Conservation (phyloP, 2,888 invertebrate genomes). For the Pseudeuparius sepicola region DNA sequence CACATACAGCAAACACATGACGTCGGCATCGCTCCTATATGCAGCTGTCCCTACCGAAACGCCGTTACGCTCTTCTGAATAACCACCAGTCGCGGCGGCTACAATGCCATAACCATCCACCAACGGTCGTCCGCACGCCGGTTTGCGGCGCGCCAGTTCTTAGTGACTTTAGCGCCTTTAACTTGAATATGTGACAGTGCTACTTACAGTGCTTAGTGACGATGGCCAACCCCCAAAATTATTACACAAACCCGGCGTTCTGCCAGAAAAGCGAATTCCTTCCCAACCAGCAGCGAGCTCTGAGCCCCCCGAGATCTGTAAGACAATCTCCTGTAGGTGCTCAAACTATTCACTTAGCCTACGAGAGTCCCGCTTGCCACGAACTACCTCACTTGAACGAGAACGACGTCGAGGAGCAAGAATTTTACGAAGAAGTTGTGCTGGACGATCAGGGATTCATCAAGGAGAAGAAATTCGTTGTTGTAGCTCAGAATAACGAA, state of each 20-base stretch:
- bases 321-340: constrained; percentile 38
- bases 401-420: constrained; percentile 32
- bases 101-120: constrained; percentile 21
- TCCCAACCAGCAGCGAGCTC: constrained; percentile 38
- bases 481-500: constrained; percentile 35
- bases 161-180: constrained; percentile 6
- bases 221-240: constrained; percentile 39
- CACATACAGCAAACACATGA: constrained; percentile 35
- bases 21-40: constrained; percentile 38
- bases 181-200: not conserved
- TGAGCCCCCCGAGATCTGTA: constrained; percentile 25
- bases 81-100: constrained; percentile 30
- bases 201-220: too few relatives aligned
- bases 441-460: constrained; percentile 35
- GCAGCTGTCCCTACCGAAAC: constrained; percentile 35
- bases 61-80: constrained; percentile 32
- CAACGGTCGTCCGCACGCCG: constrained; percentile 16
- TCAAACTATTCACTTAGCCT: constrained; percentile 30
- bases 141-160: too few relatives aligned
- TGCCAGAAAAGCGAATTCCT: constrained; percentile 66
- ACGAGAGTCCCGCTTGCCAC: constrained; percentile 27
- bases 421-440: constrained; percentile 39
- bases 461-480: constrained; percentile 36
- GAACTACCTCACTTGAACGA: constrained; percentile 21
- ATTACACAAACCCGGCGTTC: constrained; percentile 72